phyloP scores from a whole-genome alignment of 2,113 vertebrate species.

The Clarias magur region DNA sequence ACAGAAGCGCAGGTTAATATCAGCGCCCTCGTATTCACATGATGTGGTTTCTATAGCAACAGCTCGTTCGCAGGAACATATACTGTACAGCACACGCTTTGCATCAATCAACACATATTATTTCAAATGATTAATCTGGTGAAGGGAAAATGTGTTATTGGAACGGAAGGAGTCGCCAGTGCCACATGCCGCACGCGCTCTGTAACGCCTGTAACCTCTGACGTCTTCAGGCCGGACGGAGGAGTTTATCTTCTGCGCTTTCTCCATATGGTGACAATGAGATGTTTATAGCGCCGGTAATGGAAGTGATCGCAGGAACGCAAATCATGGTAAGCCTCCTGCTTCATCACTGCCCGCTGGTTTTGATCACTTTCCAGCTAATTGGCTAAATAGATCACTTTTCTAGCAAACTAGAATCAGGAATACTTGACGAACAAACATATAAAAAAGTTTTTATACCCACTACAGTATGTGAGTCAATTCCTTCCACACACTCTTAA shows the following conservation, averaged over 20 bases:
- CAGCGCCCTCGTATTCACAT: not conserved
- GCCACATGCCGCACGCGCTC: not conserved
- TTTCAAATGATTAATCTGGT: too few species aligned
- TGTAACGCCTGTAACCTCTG: not conserved
- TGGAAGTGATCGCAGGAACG: too few species aligned
- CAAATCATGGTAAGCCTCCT: not conserved
- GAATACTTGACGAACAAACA: not conserved
- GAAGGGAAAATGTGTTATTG: not conserved
- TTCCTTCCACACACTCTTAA: not conserved
- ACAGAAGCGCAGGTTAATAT: not conserved
- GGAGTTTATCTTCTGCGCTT: not conserved
- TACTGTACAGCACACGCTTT: not conserved
- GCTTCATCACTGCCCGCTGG: not conserved
- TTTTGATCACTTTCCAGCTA: not conserved
- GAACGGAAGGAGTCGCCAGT: not conserved
- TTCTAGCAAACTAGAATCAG: not conserved
- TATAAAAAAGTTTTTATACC: not conserved
- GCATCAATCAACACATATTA: not conserved
- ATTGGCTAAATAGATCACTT: not conserved
- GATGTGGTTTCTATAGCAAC: not conserved
- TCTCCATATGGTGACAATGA: not conserved
- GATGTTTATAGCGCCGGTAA: not conserved
- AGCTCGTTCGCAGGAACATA: not conserved
- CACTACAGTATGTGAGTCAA: not conserved
- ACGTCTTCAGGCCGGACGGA: not conserved